A percentile compares a stretch with the other conserved stretches of the same genome.
phyloP scores from a whole-genome alignment of 2,113 vertebrate genomes.

The Marcusenius ussheri region DNA sequence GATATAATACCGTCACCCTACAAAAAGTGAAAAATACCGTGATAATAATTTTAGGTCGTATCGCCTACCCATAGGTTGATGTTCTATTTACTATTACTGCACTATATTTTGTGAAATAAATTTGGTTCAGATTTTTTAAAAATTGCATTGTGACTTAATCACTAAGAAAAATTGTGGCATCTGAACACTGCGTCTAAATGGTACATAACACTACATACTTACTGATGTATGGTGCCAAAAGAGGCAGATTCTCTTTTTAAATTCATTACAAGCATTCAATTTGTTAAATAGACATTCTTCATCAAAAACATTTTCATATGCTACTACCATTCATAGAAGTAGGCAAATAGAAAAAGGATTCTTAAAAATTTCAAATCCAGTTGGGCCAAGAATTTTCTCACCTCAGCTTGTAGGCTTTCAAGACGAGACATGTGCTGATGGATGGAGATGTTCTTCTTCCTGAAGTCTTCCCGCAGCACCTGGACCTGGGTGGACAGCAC shows the following conservation, averaged over 20 bases:
- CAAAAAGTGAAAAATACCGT: too few relatives aligned
- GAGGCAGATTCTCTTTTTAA: neutral
- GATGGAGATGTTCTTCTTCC: slow-evolving; percentile 85
- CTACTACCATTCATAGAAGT: neutral
- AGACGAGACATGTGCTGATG: slow-evolving; percentile 85
- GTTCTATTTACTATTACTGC: too few relatives aligned
- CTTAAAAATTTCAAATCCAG: neutral
- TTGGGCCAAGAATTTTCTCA: slow-evolving; percentile 48
- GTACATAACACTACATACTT: neutral
- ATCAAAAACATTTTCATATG: neutral
- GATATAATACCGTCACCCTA: too few relatives aligned
- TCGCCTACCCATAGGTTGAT: too few relatives aligned
- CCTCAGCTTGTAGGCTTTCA: slow-evolving; percentile 88
- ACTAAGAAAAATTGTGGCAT: too few relatives aligned
- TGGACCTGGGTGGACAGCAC: slow-evolving; percentile 91
- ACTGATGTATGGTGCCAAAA: neutral
- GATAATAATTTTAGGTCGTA: too few relatives aligned
- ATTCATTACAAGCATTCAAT: neutral
- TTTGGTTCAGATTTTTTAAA: too few relatives aligned
- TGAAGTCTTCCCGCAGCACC: slow-evolving; percentile 84
- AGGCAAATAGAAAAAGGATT: neutral
- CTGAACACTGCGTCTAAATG: too few relatives aligned
- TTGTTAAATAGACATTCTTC: neutral
- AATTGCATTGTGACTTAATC: too few relatives aligned
- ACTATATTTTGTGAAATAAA: too few relatives aligned